Base-by-base conservation (phyloP, 2,113 vertebrate genomes). In the Brachypteracias leptosomus region DNA sequence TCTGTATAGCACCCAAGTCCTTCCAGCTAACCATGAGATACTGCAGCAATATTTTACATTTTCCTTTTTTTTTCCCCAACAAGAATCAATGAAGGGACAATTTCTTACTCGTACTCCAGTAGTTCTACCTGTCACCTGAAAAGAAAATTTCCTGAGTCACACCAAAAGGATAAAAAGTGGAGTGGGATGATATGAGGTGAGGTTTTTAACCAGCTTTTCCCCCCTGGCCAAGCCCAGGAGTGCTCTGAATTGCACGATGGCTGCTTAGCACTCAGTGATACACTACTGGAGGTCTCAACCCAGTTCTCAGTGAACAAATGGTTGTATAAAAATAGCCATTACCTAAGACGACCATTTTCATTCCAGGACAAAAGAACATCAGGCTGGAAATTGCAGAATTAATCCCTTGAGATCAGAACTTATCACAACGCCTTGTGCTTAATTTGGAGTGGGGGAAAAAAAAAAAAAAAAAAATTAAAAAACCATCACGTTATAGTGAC, bases 311-410 rank as follows among this genome's bases (percentile, higher is more conserved):
- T 7, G 84, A 95, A 94, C 81, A 89, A 95, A 97, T 36, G 87
- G n/a, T 57, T 87, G 93, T 87, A 75, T 52, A 96, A 94, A 96
- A 97, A 95, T 92, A 95, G 94, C 94, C 80, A 87, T 96, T 95
- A 95, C 94, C 95, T 95, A 92, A 92, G 94, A 95, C 3, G 6
- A 95, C 86, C 83, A 93, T 93, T 95, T 95, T 84, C 89, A 88
- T 95, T 90, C 84, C 89, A 95, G 76, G 91, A 93, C 93, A 95
- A 95, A 95, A 92, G 91, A 96, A 95, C 38, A 46, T 84, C 57
- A 5, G 89, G 80, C 57, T 93, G 73, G 73, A 95, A 97, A 90
- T 55, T 88, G 85, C 88, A 84, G 90, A 96, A 95, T 96, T 81
- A 95, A 90, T 92, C 96, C 91, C 95, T 36, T 16, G 80, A 77